A percentile compares a stretch with the other conserved stretches of the same genome.
Evolutionary conservation across 2,888 invertebrate genomes (phyloP).

Genomic region (Melitaea athalia): DNA sequence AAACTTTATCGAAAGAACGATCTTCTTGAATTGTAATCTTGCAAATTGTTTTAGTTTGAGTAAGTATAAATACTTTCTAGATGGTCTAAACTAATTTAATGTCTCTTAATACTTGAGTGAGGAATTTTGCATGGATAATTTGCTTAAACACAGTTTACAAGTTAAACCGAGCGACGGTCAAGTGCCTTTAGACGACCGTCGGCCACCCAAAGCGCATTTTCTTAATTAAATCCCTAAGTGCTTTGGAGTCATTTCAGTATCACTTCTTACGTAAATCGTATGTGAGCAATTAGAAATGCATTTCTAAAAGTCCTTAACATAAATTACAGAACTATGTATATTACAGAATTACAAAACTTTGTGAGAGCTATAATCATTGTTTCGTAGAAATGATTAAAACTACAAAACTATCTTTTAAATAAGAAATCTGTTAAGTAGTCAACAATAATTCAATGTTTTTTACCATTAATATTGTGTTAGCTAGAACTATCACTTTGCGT

Average conservation of each 20-base stretch:
- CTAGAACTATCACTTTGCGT: background rate
- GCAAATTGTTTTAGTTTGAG: background rate
- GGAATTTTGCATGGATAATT: conserved; percentile 66
- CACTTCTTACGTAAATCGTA: conserved; percentile 22
- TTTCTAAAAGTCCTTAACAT: background rate
- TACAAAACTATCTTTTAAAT: too few species aligned
- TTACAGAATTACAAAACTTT: too few species aligned
- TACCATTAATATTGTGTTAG: background rate
- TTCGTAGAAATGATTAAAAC: too few species aligned
- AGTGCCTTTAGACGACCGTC: conserved; percentile 52
- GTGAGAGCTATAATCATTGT: too few species aligned
- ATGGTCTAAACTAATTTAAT: conserved; percentile 35
- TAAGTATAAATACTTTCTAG: conserved; percentile 22
- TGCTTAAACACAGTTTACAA: conserved; percentile 67
- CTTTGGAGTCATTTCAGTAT: conserved; percentile 48
- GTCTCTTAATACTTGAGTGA: conserved; percentile 38
- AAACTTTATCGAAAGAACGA: background rate
- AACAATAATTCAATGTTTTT: too few species aligned
- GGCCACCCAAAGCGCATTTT: conserved; percentile 54
- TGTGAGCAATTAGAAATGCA: conserved; percentile 18
- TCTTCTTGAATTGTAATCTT: background rate
- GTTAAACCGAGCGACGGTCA: conserved; percentile 63
- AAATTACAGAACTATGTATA: too few species aligned
- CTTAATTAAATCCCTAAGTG: conserved; percentile 49
- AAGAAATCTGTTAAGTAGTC: too few species aligned